These are phyloP conservation scores for Pseudomyrmex pallidus DNA, from an alignment of 1,140 invertebrate genomes.

Conservation along the genomic window DNA sequence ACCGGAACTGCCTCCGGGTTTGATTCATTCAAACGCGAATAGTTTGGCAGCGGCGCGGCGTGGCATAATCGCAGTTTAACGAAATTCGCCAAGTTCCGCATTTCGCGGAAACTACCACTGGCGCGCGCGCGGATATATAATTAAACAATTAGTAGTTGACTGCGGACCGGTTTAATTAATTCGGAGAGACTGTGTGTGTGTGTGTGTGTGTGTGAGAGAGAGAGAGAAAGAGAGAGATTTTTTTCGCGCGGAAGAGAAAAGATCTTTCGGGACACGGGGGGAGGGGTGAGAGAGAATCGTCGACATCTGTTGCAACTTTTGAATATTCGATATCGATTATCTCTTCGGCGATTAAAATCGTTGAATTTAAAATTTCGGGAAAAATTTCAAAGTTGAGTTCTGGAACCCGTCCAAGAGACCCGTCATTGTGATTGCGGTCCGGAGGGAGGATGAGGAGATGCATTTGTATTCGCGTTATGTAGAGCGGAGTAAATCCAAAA, in stretches of 20 bases:
- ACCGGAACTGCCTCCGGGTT: slow-evolving; percentile 52
- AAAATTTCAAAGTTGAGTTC: not conserved
- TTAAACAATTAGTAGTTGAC: slow-evolving; percentile 3
- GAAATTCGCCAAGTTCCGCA: not conserved
- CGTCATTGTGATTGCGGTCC: not conserved
- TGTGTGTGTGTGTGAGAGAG: too few relatives aligned
- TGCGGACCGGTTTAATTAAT: slow-evolving; percentile 21
- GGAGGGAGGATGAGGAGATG: not conserved
- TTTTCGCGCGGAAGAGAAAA: too few relatives aligned
- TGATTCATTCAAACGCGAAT: slow-evolving; percentile 13
- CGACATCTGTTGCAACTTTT: slow-evolving; percentile 36
- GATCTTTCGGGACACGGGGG: not conserved
- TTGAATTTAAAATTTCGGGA: slow-evolving; percentile 22
- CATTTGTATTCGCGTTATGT: not conserved
- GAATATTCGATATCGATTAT: slow-evolving; percentile 33
- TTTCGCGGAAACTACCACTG: too few relatives aligned
- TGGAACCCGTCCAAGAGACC: slow-evolving; percentile 1
- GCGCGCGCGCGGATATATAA: not conserved
- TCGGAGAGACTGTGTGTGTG: not conserved
- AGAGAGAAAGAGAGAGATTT: too few relatives aligned
- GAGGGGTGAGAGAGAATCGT: not conserved
- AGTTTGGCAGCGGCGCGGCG: not conserved
- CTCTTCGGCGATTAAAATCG: not conserved
- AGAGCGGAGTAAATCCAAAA: not conserved
- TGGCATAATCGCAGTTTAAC: not conserved